Evolutionary conservation across 2,113 vertebrate species (phyloP).

Genomic region (Reinhardtius hippoglossoides): DNA sequence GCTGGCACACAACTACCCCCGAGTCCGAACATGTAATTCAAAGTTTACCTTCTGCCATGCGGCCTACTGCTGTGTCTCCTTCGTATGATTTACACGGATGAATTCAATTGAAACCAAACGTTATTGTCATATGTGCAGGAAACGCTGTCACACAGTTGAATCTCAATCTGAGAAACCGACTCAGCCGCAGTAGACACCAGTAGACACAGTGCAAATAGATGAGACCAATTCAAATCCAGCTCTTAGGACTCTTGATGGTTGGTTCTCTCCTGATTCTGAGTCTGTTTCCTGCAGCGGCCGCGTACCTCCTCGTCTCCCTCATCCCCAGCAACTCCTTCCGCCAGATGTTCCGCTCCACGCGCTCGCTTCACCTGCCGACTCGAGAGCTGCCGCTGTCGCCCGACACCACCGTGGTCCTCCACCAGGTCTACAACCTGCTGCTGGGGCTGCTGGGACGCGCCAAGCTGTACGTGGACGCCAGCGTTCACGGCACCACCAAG

Average conservation of each 20-base stretch:
- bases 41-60: not conserved
- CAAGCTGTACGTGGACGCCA: slow-evolving; percentile 97
- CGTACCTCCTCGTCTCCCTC: slow-evolving; percentile 98
- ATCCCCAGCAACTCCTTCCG: slow-evolving; percentile 99
- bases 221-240: too few relatives aligned
- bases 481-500: slow-evolving; percentile 97
- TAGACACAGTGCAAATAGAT: too few relatives aligned
- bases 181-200: too few relatives aligned
- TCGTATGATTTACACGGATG: not conserved
- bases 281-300: slow-evolving; percentile 86
- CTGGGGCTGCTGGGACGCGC: slow-evolving; percentile 95
- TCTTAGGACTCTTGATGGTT: too few relatives aligned
- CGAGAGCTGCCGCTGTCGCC: slow-evolving; percentile 96
- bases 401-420: slow-evolving; percentile 96
- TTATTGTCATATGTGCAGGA: too few relatives aligned
- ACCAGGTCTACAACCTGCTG: slow-evolving; percentile 98
- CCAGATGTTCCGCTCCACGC: slow-evolving; percentile 99
- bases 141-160: too few relatives aligned
- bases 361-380: slow-evolving; percentile 96
- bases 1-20: slow-evolving; percentile 97
- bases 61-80: not conserved
- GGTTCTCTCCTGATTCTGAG: not conserved
- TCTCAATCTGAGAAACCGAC: too few relatives aligned
- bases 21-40: slow-evolving; percentile 96
- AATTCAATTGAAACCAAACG: too few relatives aligned